These are phyloP conservation scores for Xestobium rufovillosum DNA, from an alignment of 2,888 invertebrate genomes.

Conservation along the genomic window DNA sequence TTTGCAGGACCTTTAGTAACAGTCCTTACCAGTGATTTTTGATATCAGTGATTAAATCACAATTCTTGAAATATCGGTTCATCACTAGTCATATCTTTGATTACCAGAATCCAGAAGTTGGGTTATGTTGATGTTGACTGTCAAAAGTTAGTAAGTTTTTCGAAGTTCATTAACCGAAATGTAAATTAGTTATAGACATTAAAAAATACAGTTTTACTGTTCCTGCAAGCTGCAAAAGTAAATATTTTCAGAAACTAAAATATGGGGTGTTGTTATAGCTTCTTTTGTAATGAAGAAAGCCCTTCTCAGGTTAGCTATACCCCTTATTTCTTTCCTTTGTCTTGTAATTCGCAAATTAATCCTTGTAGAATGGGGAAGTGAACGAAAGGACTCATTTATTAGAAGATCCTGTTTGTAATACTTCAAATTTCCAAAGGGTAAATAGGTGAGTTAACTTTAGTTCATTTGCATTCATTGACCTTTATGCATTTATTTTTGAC, in stretches of 20 bases:
- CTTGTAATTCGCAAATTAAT: conserved; percentile 18
- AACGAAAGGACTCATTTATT: conserved; percentile 75
- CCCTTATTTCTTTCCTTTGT: conserved; percentile 11
- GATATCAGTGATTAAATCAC: no score
- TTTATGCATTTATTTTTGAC: conserved; percentile 11
- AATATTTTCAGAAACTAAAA: conserved; percentile 8
- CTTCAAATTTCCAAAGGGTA: conserved; percentile 61
- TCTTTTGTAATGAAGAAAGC: conserved; percentile 60
- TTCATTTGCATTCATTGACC: neutral
- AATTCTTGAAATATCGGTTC: no score
- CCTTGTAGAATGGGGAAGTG: conserved; percentile 48
- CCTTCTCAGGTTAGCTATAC: conserved; percentile 60
- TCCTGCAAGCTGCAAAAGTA: no score
- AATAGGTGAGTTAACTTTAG: conserved; percentile 45
- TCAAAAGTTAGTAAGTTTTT: no score
- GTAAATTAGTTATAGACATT: no score
- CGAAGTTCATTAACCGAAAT: no score
- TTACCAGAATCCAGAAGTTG: no score
- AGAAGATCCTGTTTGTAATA: conserved; percentile 69
- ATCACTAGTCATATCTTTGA: no score
- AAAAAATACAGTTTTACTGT: no score
- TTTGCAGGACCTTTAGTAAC: no score
- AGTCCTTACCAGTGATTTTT: no score
- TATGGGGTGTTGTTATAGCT: conserved; percentile 67
- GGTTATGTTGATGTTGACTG: no score